Base-by-base conservation (phyloP, 2,888 invertebrate genomes). In the Apotomis turbidana region DNA sequence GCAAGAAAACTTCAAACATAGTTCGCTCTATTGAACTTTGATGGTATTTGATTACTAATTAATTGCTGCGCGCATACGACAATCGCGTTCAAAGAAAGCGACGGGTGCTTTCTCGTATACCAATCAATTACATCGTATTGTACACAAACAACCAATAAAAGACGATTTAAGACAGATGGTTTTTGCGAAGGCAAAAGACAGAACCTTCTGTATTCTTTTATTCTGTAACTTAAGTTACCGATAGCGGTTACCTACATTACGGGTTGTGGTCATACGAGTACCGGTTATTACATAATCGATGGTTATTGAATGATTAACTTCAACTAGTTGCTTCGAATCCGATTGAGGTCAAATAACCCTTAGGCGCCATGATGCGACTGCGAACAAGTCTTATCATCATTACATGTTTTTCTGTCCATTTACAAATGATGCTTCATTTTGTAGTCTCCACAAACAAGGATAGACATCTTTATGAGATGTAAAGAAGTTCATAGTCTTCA, bases 41-140 rank as follows among this genome's bases (percentile, higher is more conserved):
- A 66, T 66, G 46, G 27, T 57, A 44, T 55, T 66, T 66, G 64
- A 66, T 66, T 66, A 66, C 44, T 66, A 55, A 66, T 66, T 66
- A 66, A 66, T 66, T 66, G 55, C 46, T 66, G 27, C 8, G 49
- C n/a, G 46, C 46, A 27, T 36, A 9, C 27, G 27, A 27, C 27
- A 27, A 2, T 2, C 2, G 27, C 27, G 27, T 27, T 27, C 2
- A 27, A 27, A 27, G 27, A 27, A 27, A 27, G 27, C 27, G 27
- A 27, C 41, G 41, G 41, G 41, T 41, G 41, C 6, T 41, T 27
- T 27, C 2, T 44, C 8, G 44, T 44, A 6, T 3, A 6, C 8
- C 8, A 44, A 44, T 44, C 5, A 44, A 44, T 44, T 6, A 44
- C 44, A 5, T 44, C 44, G 8, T 44, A 44, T 27, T 27, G 27